Conservation (phyloP, 64 coral and sea anemone species). For the Acropora tenuis region DNA sequence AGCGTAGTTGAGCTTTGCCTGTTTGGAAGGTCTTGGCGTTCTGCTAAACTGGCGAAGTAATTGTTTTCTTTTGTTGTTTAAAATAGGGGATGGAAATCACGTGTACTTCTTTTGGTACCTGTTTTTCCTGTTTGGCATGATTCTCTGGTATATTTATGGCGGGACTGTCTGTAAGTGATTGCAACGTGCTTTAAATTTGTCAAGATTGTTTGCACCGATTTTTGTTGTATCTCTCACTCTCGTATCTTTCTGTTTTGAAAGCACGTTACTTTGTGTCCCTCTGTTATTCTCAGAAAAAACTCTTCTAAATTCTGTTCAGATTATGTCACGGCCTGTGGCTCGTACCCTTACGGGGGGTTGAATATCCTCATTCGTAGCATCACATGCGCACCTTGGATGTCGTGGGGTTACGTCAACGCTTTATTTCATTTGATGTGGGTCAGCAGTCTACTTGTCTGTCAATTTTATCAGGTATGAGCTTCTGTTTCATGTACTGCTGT, state of each 20-base stretch:
- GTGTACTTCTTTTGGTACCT: constrained; percentile 84
- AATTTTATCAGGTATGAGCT: constrained; percentile 79
- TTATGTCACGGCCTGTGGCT: constrained; percentile 58
- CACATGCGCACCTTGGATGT: constrained; percentile 79
- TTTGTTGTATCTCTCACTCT: no score
- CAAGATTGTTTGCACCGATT: no score
- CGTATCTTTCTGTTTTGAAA: no score
- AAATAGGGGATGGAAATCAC: constrained; percentile 82
- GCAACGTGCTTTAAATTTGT: no score
- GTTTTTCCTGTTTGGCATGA: constrained; percentile 88
- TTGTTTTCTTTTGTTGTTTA: background rate
- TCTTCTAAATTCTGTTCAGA: constrained; percentile 20
- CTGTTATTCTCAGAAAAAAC: background rate
- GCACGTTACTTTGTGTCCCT: background rate
- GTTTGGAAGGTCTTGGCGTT: background rate
- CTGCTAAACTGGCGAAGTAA: background rate
- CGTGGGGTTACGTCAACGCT: constrained; percentile 83
- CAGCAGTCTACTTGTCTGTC: constrained; percentile 75
- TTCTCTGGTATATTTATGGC: constrained; percentile 81
- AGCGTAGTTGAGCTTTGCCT: no score
- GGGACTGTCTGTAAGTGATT: constrained; percentile 76
- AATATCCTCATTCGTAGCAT: constrained; percentile 53
- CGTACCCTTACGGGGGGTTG: constrained; percentile 67
- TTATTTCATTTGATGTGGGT: constrained; percentile 85
- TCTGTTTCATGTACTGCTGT: background rate